phyloP scores from a whole-genome alignment of 2,113 vertebrate genomes.

The Seriola dumerili region DNA sequence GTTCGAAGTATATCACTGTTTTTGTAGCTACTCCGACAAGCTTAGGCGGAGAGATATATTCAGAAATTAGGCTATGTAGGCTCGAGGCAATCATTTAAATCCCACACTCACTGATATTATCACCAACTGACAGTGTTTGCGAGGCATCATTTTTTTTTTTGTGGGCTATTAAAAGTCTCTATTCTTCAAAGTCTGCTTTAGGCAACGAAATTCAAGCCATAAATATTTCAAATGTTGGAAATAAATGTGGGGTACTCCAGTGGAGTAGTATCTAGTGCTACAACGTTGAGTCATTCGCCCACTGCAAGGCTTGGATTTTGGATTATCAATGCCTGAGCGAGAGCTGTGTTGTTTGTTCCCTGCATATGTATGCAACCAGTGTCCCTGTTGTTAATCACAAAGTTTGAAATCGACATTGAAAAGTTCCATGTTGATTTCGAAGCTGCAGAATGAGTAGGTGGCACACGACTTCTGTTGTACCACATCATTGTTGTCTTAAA shows the following conservation, averaged over 20 bases:
- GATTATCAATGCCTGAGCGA: slow-evolving; percentile 27
- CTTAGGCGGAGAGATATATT: slow-evolving; percentile 34
- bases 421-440: not conserved
- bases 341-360: slow-evolving; percentile 25
- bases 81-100: slow-evolving; percentile 64
- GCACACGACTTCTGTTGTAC: slow-evolving; percentile 1
- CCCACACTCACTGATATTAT: slow-evolving; percentile 58
- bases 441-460: slow-evolving; percentile 11
- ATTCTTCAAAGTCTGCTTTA: slow-evolving; percentile 49
- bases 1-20: slow-evolving; percentile 32
- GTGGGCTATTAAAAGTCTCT: slow-evolving; percentile 53
- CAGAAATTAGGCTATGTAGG: slow-evolving; percentile 52
- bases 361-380: not conserved
- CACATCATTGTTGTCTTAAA: not conserved
- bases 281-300: slow-evolving; percentile 59
- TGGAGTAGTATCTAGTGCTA: slow-evolving; percentile 45
- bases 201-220: slow-evolving; percentile 50
- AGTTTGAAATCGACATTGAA: slow-evolving; percentile 10
- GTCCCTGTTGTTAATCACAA: slow-evolving; percentile 29
- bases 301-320: slow-evolving; percentile 34
- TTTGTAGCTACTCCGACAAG: slow-evolving; percentile 28
- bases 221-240: slow-evolving; percentile 60
- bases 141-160: slow-evolving; percentile 27
- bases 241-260: slow-evolving; percentile 49
- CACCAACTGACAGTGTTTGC: slow-evolving; percentile 36